A percentile compares a stretch with the other conserved stretches of the same genome.
phyloP scores from a whole-genome alignment of 2,888 invertebrate species.

The Drosophila formosana region DNA sequence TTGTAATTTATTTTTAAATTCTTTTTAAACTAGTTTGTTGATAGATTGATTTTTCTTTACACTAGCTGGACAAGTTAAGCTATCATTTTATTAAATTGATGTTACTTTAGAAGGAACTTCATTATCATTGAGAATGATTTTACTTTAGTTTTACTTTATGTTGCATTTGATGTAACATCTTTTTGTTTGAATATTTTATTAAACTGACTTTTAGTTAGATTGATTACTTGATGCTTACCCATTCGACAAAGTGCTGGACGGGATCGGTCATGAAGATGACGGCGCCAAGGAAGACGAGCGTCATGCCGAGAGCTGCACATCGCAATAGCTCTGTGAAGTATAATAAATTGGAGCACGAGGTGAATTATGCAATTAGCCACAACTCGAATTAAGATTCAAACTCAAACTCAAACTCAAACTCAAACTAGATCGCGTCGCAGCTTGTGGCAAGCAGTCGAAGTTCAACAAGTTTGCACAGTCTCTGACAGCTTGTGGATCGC shows the following conservation, averaged over 20 bases:
- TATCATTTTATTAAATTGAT: too few species aligned
- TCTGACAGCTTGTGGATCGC: constrained; percentile 65
- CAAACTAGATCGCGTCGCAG: neutral
- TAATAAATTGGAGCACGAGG: constrained; percentile 66
- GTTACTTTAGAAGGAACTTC: too few species aligned
- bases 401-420: constrained; percentile 5
- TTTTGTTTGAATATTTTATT: too few species aligned
- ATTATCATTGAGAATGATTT: too few species aligned
- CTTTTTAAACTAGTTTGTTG: too few species aligned
- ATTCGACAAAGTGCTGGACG: constrained; percentile 75
- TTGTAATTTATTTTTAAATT: too few species aligned
- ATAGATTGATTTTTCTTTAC: too few species aligned
- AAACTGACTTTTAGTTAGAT: too few species aligned
- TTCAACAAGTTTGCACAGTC: constrained; percentile 70
- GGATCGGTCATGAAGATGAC: constrained; percentile 80
- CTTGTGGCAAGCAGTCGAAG: constrained; percentile 62
- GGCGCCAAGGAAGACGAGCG: constrained; percentile 75
- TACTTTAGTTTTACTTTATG: too few species aligned
- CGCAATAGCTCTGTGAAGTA: constrained; percentile 77
- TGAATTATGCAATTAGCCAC: constrained; percentile 62
- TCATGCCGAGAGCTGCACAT: constrained; percentile 78
- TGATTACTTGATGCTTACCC: constrained; percentile 28
- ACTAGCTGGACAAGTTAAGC: too few species aligned
- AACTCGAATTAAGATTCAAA: constrained; percentile 7
- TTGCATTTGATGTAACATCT: too few species aligned